Percentiles rank a stretch among this genome's conserved stretches.
phyloP scores from a whole-genome alignment of 2,797 vertebrate species.

The Gymnoscopelus braueri region DNA sequence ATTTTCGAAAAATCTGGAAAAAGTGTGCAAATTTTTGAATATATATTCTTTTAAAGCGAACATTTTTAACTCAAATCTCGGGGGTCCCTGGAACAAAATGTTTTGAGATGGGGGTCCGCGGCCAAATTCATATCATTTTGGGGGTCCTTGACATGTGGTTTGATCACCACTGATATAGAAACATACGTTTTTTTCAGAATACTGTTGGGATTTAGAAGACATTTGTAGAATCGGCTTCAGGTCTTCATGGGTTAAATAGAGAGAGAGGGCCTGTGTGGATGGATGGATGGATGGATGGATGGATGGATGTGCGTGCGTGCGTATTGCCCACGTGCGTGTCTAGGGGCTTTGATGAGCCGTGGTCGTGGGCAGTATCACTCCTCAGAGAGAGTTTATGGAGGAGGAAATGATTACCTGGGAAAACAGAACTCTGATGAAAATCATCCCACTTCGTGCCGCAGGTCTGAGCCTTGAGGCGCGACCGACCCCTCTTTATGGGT shows the following conservation, averaged over 20 bases:
- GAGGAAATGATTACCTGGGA: constrained; percentile 75
- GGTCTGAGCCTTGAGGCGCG: constrained; percentile 40
- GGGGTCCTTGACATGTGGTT: too few relatives aligned
- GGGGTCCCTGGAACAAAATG: too few relatives aligned
- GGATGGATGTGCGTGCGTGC: constrained; percentile 29
- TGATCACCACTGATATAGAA: too few relatives aligned
- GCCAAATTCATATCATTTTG: too few relatives aligned
- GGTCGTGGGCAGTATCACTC: constrained; percentile 54
- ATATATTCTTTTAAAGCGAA: too few relatives aligned
- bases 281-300: constrained; percentile 7
- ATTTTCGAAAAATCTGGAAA: too few relatives aligned
- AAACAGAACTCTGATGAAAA: constrained; percentile 75
- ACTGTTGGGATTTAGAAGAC: too few relatives aligned
- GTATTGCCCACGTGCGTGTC: constrained; percentile 31
- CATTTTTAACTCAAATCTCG: too few relatives aligned
- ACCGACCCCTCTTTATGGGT: constrained; percentile 59
- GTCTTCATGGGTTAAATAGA: constrained; percentile 8
- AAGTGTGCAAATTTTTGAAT: too few relatives aligned
- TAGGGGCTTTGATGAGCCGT: constrained; percentile 57
- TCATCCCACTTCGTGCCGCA: constrained; percentile 61
- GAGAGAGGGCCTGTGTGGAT: constrained; percentile 8
- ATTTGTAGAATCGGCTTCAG: too few relatives aligned
- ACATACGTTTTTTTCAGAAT: too few relatives aligned
- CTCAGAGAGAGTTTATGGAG: constrained; percentile 69
- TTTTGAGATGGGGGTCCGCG: too few relatives aligned